These are phyloP conservation scores for Stenopsyche tienmushanensis DNA, from an alignment of 1,140 invertebrate species.

Conservation along the genomic window DNA sequence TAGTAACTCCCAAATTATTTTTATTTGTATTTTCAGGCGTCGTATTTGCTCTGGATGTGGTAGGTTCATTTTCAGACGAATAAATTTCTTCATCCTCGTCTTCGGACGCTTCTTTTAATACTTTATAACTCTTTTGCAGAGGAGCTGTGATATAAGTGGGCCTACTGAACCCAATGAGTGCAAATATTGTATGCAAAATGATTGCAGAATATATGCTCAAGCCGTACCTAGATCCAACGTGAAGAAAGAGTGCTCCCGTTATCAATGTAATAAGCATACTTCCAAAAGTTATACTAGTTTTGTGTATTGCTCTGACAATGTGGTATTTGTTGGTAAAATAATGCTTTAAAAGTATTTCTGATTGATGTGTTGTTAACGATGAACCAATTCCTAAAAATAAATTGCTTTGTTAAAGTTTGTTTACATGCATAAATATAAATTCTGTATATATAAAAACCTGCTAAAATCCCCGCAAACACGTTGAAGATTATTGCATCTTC, in stretches of 20 bases:
- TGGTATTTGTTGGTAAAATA: slow-evolving; percentile 53
- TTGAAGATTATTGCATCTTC: slow-evolving; percentile 51
- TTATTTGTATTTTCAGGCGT: neutral
- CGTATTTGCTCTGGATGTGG: neutral
- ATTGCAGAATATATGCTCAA: slow-evolving; percentile 52
- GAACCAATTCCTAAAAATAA: slow-evolving; percentile 49
- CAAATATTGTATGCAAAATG: slow-evolving; percentile 53
- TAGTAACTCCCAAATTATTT: neutral
- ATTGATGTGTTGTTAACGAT: slow-evolving; percentile 52
- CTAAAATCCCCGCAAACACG: slow-evolving; percentile 53
- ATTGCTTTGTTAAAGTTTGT: neutral
- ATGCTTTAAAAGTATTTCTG: slow-evolving; percentile 53
- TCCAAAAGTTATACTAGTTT: slow-evolving; percentile 50
- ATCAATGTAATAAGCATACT: slow-evolving; percentile 48
- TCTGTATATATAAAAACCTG: slow-evolving; percentile 44
- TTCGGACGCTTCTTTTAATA: slow-evolving; percentile 49
- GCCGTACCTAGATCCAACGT: slow-evolving; percentile 46
- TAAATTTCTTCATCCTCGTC: slow-evolving; percentile 56
- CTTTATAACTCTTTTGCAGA: slow-evolving; percentile 51
- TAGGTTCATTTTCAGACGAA: slow-evolving; percentile 36
- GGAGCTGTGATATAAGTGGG: slow-evolving; percentile 52
- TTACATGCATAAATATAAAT: neutral
- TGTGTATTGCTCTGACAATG: slow-evolving; percentile 48
- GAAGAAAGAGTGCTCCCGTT: slow-evolving; percentile 47
- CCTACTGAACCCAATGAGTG: slow-evolving; percentile 48